phyloP scores from a whole-genome alignment of 2,797 vertebrate genomes.

The Anabacerthia variegaticeps region DNA sequence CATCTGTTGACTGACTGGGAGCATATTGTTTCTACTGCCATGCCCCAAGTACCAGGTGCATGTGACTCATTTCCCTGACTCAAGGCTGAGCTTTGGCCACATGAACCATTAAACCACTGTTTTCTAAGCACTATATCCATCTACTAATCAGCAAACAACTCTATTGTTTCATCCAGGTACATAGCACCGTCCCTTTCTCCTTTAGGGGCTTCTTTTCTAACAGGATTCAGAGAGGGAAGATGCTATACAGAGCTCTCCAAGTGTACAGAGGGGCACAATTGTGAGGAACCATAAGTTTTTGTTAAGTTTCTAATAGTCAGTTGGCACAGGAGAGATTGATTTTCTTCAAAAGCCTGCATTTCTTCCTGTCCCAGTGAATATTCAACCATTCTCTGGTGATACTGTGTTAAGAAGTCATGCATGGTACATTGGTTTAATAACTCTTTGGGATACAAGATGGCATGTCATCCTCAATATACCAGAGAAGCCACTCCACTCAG shows the following conservation, averaged over 20 bases:
- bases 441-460: neutral
- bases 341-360: neutral
- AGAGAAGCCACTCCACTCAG: neutral
- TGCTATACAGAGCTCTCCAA: neutral
- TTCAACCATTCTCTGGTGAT: neutral
- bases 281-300: neutral
- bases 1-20: neutral
- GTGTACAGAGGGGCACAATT: neutral
- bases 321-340: neutral
- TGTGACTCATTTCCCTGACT: neutral
- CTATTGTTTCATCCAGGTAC: neutral
- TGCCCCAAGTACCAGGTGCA: neutral
- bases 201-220: neutral
- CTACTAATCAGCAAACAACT: neutral
- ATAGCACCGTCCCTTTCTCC: neutral
- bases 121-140: neutral
- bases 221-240: neutral
- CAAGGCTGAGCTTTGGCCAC: neutral
- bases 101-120: neutral
- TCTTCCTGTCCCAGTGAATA: neutral
- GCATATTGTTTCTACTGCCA: neutral
- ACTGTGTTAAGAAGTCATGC: neutral
- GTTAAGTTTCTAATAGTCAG: neutral
- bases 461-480: neutral
- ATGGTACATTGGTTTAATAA: neutral